Base-by-base conservation (phyloP, 37 sponge, comb jelly and placozoan species). In the Oscarella lobularis region DNA sequence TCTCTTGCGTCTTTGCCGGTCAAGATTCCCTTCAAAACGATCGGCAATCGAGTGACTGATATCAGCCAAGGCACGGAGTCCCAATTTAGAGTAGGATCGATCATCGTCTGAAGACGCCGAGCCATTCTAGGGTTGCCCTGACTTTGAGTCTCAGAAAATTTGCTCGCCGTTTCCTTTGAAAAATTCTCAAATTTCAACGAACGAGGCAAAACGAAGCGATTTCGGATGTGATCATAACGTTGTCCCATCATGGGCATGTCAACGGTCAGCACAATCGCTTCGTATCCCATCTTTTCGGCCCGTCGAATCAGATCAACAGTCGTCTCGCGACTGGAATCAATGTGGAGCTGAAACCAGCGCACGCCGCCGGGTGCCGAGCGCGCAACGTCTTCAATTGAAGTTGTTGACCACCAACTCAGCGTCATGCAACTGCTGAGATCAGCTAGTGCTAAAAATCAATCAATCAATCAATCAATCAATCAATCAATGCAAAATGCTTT, bases 201-300 rank as follows among this genome's bases (percentile, higher is more conserved):
- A 32, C 4, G 71, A 29, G 71, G 71, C 5, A 30, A 68, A 5
- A 4, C 33, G 31, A 68, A 68, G 35, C 4, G 60, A 48, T 48
- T 14, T 14, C 33, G 31, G 33, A 4, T 14, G 6, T 5, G 4
- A 68, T 5, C 71, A 68, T 68, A 68, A 5, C 31, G 29, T 30
- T 6, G 0, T 2, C 31, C 40, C 4, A 54, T 55, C 0, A 35
- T 41, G 6, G 80, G 81, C 2, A 72, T 29, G 38, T 85, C 86
- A 27, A 85, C 60, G 66, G 86, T 85, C 5, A 85, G 60, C 2
- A 77, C 78, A n/a, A 85, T 37, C 20, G 86, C 86, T 30, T 85
- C 81, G 71, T 65, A 82, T 36, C 82, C 79, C 40, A 70, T 2
- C 2, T 2, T 2, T 5, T 78, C 78, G 41, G 86, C 86, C 60